These are phyloP conservation scores for Nysson spinosus DNA, from an alignment of 2,888 invertebrate species.

Conservation along the genomic window DNA sequence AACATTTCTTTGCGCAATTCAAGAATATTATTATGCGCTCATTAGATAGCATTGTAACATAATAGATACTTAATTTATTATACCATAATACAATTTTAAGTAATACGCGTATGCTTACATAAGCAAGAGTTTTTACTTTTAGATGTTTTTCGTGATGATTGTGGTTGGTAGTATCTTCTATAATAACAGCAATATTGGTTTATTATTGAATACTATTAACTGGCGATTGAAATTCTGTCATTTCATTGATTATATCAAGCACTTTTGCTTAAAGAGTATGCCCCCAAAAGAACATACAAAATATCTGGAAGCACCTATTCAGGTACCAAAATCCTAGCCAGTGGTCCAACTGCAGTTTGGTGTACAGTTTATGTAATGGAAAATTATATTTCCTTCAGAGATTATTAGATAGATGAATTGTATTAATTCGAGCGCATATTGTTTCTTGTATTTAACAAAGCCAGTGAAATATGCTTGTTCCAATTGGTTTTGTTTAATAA, in stretches of 20 bases:
- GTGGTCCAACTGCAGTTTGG: conserved; percentile 25
- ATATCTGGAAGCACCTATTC: conserved; percentile 70
- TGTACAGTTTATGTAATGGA: conserved; percentile 14
- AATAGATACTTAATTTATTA: conserved; percentile 8
- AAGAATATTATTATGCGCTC: not conserved
- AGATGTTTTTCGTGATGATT: conserved; percentile 73
- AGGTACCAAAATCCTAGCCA: conserved; percentile 64
- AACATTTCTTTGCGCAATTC: conserved; percentile 7
- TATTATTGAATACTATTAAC: conserved; percentile 68
- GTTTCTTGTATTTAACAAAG: not conserved
- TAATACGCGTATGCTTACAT: conserved; percentile 42
- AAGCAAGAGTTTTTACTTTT: conserved; percentile 67
- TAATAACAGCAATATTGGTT: conserved; percentile 70
- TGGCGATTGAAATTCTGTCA: conserved; percentile 64
- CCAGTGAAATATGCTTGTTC: no score
- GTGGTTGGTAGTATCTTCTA: conserved; percentile 72
- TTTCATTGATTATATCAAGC: conserved; percentile 64
- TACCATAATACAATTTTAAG: conserved; percentile 20
- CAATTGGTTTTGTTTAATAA: no score
- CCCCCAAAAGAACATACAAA: conserved; percentile 62
- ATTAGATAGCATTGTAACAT: conserved; percentile 3
- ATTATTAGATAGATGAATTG: conserved; percentile 37
- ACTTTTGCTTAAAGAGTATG: conserved; percentile 56
- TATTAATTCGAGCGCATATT: conserved; percentile 33
- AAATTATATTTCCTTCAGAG: conserved; percentile 13